These are phyloP conservation scores for Rhea pennata DNA, from an alignment of 2,113 vertebrate species.

Conservation along the genomic window DNA sequence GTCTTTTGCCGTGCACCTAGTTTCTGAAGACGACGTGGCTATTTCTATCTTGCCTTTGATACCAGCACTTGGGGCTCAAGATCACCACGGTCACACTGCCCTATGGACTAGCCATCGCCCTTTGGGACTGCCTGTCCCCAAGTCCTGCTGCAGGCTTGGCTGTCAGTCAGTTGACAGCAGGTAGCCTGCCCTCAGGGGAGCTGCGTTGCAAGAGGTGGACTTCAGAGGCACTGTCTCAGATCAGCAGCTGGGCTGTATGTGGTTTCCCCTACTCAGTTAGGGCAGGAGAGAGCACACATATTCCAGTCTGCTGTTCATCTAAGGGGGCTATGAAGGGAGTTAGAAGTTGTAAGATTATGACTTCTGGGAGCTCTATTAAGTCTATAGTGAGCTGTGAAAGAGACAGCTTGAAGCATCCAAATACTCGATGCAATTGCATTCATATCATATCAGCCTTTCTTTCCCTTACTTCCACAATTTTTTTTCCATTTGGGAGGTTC, in stretches of 20 bases:
- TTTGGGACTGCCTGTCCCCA: background rate
- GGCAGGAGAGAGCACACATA: background rate
- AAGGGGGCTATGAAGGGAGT: background rate
- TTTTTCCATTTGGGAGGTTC: background rate
- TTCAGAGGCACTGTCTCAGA: background rate
- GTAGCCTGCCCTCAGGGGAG: background rate
- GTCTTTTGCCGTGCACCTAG: background rate
- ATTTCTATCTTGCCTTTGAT: background rate
- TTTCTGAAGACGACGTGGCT: background rate
- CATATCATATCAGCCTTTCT: background rate
- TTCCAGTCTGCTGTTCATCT: background rate
- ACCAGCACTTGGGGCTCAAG: background rate
- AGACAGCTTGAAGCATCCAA: background rate
- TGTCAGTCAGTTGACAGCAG: background rate
- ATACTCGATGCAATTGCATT: background rate
- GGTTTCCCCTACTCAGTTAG: background rate
- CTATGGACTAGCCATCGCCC: background rate
- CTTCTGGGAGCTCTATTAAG: background rate
- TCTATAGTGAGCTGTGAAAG: background rate
- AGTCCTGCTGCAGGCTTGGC: background rate
- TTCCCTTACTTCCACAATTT: background rate
- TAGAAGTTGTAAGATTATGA: background rate
- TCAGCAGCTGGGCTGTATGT: background rate
- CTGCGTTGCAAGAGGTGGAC: background rate
- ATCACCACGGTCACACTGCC: background rate